Conservation (phyloP, 2,888 invertebrate species). For the Brachylomia viminalis region DNA sequence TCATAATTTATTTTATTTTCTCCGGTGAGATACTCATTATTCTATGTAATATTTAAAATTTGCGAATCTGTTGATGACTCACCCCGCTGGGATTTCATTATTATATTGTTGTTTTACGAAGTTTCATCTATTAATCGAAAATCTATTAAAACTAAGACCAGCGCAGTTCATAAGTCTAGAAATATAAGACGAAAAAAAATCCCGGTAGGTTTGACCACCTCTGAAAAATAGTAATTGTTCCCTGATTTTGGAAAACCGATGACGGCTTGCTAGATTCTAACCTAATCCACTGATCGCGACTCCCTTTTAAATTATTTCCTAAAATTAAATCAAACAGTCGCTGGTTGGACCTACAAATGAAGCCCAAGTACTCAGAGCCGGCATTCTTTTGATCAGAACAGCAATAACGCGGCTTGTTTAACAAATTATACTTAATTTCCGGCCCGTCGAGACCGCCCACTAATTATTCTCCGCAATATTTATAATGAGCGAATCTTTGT, state of each 20-base stretch:
- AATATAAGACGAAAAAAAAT: background rate
- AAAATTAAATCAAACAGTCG: background rate
- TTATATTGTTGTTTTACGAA: constrained; percentile 10
- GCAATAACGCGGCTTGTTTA: constrained; percentile 44
- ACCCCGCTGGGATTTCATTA: constrained; percentile 6
- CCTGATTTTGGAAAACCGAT: background rate
- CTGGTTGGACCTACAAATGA: too few species aligned
- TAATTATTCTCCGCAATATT: constrained; percentile 54
- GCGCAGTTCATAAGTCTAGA: background rate
- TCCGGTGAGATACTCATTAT: constrained; percentile 25
- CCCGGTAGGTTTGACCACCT: background rate
- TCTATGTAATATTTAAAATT: constrained; percentile 26
- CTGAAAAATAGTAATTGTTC: background rate
- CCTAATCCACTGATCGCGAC: background rate
- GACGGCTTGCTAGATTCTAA: background rate
- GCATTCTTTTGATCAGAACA: constrained; percentile 13
- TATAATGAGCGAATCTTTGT: constrained; percentile 55
- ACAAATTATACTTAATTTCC: constrained; percentile 43
- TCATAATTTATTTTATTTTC: constrained; percentile 41
- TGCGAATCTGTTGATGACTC: constrained; percentile 13
- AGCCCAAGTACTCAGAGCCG: background rate
- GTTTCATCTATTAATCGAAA: background rate
- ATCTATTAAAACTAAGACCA: background rate
- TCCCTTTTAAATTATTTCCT: background rate
- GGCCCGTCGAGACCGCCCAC: constrained; percentile 20